A percentile compares a stretch with the other conserved stretches of the same genome.
Conservation (phyloP, 2,113 vertebrate species). For the Brachypodius melanocephalos region DNA sequence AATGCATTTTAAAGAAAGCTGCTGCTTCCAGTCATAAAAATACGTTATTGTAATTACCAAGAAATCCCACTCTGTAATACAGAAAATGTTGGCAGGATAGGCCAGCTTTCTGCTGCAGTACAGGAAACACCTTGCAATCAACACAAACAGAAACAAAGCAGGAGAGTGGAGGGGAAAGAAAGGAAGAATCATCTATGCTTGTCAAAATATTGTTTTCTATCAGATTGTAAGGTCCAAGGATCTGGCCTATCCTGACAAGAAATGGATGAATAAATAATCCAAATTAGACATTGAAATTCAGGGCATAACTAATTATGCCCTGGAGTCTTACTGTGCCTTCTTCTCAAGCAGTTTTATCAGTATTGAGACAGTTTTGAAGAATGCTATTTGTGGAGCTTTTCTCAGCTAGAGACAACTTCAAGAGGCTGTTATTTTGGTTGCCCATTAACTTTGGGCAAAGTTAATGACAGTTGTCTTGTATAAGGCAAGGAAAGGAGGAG, state of each 20-base stretch:
- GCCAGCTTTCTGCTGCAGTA: not conserved
- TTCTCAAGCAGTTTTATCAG: not conserved
- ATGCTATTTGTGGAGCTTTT: not conserved
- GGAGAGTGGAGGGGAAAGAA: fast-evolving
- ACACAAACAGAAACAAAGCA: not conserved
- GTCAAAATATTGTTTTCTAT: not conserved
- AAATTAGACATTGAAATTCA: not conserved
- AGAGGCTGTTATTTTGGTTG: not conserved
- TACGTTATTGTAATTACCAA: not conserved
- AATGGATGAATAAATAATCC: not conserved
- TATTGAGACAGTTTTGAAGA: not conserved
- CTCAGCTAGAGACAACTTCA: not conserved
- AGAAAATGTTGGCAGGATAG: not conserved
- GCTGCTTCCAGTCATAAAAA: not conserved
- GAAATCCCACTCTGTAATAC: not conserved
- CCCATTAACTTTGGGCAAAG: not conserved
- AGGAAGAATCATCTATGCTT: not conserved
- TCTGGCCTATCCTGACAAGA: not conserved
- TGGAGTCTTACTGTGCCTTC: not conserved
- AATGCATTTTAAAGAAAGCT: not conserved
- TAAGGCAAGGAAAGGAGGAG: not conserved
- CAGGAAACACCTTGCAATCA: not conserved
- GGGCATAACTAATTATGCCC: not conserved
- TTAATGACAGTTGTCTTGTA: not conserved
- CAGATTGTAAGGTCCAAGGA: not conserved